Percentiles rank a stretch among this genome's conserved stretches.
phyloP scores from a whole-genome alignment of 2,113 vertebrate species.

The Takifugu flavidus region DNA sequence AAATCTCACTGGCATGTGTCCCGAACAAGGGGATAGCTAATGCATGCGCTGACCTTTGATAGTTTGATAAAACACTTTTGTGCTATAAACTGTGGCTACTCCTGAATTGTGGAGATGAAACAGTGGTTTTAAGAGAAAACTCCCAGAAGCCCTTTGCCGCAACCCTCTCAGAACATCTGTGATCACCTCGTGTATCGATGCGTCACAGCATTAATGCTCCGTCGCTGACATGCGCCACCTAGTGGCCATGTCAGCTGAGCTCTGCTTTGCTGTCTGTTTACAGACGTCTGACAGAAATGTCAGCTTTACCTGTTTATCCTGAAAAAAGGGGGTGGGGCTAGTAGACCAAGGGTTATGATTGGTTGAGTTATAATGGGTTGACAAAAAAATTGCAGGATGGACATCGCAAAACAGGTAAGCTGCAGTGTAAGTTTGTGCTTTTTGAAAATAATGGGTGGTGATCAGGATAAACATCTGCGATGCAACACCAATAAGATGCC shows the following conservation, averaged over 20 bases:
- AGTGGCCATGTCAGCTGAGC: conserved; percentile 60
- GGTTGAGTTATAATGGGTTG: not conserved
- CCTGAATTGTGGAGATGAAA: not conserved
- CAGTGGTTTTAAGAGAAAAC: conserved; percentile 32
- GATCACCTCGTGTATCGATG: conserved; percentile 60
- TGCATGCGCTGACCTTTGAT: too few species aligned
- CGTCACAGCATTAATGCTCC: conserved; percentile 63
- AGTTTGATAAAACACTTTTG: too few species aligned
- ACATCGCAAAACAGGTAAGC: conserved; percentile 51
- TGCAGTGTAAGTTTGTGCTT: conserved; percentile 10
- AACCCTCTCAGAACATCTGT: conserved; percentile 26
- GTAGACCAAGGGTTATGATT: not conserved
- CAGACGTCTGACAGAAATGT: conserved; percentile 20
- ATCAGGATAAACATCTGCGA: conserved; percentile 80
- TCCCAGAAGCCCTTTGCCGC: conserved; percentile 38
- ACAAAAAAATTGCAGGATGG: not conserved
- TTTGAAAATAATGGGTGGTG: not conserved
- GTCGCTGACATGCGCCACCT: conserved; percentile 54
- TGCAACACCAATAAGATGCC: conserved; percentile 57
- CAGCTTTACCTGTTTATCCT: conserved; percentile 74
- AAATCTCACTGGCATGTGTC: not conserved
- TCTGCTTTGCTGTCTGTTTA: conserved; percentile 45
- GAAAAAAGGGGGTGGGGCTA: conserved; percentile 28
- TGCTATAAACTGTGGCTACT: not conserved
- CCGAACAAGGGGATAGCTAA: not conserved